Percentiles rank a stretch among this genome's conserved stretches.
Conservation (phyloP, 2,113 vertebrate species). For the Carassius carassius region DNA sequence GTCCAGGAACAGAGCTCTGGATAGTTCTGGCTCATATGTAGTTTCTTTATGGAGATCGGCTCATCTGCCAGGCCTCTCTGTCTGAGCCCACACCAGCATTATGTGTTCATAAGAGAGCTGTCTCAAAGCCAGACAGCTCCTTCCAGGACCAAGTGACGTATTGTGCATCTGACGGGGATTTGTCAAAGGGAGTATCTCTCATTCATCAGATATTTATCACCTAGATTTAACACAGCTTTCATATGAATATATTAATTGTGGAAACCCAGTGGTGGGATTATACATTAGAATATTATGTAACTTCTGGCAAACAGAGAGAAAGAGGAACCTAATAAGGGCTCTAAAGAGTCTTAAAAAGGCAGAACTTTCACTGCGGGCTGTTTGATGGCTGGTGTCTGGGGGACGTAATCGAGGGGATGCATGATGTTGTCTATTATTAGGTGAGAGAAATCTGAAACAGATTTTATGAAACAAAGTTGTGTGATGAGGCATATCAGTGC, state of each 20-base stretch:
- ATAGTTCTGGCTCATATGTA: slow-evolving; percentile 43
- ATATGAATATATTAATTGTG: background rate
- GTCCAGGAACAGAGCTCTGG: slow-evolving; percentile 28
- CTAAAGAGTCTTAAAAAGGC: background rate
- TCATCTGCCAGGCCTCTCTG: slow-evolving; percentile 24
- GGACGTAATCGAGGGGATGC: slow-evolving; percentile 54
- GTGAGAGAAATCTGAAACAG: slow-evolving; percentile 61
- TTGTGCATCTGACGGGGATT: slow-evolving; percentile 21
- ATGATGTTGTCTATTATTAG: slow-evolving; percentile 69
- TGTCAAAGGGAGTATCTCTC: background rate
- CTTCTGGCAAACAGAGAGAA: background rate
- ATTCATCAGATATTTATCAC: slow-evolving; percentile 27
- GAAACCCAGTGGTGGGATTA: background rate
- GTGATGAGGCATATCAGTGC: slow-evolving; percentile 63
- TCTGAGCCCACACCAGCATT: background rate
- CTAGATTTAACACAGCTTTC: slow-evolving; percentile 3
- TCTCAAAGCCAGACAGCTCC: background rate
- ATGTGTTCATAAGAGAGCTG: slow-evolving; percentile 9
- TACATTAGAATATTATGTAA: slow-evolving; percentile 1
- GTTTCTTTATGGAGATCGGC: slow-evolving; percentile 29
- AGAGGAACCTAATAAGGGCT: background rate
- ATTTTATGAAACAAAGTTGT: slow-evolving; percentile 63
- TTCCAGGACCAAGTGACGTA: slow-evolving; percentile 1
- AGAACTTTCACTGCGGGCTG: background rate
- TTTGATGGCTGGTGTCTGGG: slow-evolving; percentile 56